These are phyloP conservation scores for Tupaia chinensis DNA, from an alignment of 2,113 vertebrate species.

Conservation along the genomic window DNA sequence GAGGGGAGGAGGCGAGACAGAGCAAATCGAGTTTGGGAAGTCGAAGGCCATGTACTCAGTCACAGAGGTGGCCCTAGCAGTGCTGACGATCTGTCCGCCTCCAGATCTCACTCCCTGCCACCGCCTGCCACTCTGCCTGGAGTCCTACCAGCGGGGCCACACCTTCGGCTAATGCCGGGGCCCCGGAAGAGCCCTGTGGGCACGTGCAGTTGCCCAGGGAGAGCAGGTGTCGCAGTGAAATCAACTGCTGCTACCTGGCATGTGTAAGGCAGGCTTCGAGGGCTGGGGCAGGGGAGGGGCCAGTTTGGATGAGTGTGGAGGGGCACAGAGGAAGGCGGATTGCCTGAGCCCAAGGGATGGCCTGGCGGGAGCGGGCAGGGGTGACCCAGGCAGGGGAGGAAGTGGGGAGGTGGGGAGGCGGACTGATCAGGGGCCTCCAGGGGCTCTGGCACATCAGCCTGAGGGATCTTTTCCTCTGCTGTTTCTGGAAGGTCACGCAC, in stretches of 20 bases:
- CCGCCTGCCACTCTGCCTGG: background rate
- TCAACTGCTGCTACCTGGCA: background rate
- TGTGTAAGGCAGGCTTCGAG: background rate
- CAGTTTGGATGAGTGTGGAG: background rate
- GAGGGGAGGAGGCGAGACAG: background rate
- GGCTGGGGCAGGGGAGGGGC: too few relatives aligned
- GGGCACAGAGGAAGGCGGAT: background rate
- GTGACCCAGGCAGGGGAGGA: background rate
- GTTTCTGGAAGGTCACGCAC: background rate
- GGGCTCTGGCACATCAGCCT: too few relatives aligned
- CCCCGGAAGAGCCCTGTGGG: background rate
- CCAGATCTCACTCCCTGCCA: background rate
- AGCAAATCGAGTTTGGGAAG: background rate
- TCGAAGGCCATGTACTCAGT: background rate
- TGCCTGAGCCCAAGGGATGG: background rate
- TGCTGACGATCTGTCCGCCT: rapidly evolving
- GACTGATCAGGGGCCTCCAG: background rate
- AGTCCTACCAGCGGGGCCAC: background rate
- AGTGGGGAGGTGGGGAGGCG: background rate
- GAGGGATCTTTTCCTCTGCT: background rate
- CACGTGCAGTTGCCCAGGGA: background rate
- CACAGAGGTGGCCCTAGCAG: rapidly evolving
- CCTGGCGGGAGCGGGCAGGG: background rate
- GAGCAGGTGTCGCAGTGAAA: background rate
- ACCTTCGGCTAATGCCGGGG: background rate